Conservation (phyloP, 2,797 vertebrate genomes). For the Hippopotamyrus pictus region DNA sequence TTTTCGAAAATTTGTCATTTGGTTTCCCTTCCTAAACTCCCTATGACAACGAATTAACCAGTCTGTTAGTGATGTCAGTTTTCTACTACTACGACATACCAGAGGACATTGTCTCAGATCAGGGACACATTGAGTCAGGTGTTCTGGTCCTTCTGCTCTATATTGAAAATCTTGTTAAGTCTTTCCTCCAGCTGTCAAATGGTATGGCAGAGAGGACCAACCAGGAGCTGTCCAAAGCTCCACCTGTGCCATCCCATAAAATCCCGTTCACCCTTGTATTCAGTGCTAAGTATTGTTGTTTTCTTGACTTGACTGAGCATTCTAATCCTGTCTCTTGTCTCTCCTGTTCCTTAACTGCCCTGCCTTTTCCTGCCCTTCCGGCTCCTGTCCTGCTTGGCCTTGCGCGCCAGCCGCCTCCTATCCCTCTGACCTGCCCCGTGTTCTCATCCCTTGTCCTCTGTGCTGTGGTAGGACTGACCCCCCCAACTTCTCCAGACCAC, state of each 20-base stretch:
- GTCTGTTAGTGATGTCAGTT: neutral
- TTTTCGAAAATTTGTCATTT: neutral
- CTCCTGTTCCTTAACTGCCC: neutral
- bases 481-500: neutral
- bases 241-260: neutral
- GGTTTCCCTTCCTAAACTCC: neutral
- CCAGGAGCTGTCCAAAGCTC: neutral
- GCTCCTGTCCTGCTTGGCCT: neutral
- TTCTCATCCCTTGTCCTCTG: neutral
- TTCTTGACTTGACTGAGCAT: neutral
- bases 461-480: neutral
- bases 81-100: neutral
- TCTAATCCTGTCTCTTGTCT: neutral
- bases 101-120: neutral
- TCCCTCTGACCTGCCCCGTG: neutral
- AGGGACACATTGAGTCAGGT: neutral
- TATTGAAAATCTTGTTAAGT: neutral
- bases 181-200: neutral
- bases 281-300: neutral
- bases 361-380: too few relatives aligned
- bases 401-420: neutral
- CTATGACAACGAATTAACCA: neutral
- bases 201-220: neutral
- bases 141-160: neutral
- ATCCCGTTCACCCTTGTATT: neutral